These are phyloP conservation scores for Vultur gryphus DNA, from an alignment of 2,797 vertebrate species.

Conservation along the genomic window DNA sequence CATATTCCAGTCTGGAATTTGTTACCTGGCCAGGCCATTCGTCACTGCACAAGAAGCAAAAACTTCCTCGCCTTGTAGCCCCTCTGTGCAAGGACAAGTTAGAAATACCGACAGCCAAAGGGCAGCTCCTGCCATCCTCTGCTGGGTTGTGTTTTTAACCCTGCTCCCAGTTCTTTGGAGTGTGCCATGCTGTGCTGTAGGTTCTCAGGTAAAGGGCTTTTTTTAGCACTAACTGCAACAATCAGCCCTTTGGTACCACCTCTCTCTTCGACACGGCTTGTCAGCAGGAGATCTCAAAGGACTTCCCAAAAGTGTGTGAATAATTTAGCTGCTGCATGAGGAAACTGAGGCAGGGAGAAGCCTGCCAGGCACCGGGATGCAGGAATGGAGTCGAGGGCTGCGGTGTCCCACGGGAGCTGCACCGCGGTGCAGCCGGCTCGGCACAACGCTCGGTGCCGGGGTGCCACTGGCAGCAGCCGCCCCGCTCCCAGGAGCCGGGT, in stretches of 20 bases:
- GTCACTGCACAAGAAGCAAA: neutral
- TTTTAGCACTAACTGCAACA: neutral
- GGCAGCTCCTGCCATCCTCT: neutral
- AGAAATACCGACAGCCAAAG: neutral
- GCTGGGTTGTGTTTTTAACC: neutral
- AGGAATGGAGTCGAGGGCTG: neutral
- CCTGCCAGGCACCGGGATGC: rapidly evolving
- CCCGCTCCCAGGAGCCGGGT: neutral
- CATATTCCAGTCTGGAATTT: constrained; percentile 52
- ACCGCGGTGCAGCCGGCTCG: rapidly evolving
- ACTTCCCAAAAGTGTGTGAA: neutral
- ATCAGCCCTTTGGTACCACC: neutral
- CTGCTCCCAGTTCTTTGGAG: neutral
- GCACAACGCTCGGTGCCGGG: rapidly evolving
- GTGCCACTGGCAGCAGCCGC: neutral
- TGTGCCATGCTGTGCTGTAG: neutral
- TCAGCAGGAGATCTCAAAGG: neutral
- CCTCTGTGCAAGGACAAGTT: neutral
- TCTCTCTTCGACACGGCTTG: rapidly evolving
- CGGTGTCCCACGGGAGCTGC: rapidly evolving
- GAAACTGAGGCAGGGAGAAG: constrained; percentile 9
- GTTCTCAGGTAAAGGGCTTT: rapidly evolving
- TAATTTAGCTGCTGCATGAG: neutral
- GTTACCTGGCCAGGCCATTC: constrained; percentile 45
- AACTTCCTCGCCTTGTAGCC: neutral